Evolutionary conservation across 2,113 vertebrate species (phyloP).

Genomic region (Cyprinodon tularosa): DNA sequence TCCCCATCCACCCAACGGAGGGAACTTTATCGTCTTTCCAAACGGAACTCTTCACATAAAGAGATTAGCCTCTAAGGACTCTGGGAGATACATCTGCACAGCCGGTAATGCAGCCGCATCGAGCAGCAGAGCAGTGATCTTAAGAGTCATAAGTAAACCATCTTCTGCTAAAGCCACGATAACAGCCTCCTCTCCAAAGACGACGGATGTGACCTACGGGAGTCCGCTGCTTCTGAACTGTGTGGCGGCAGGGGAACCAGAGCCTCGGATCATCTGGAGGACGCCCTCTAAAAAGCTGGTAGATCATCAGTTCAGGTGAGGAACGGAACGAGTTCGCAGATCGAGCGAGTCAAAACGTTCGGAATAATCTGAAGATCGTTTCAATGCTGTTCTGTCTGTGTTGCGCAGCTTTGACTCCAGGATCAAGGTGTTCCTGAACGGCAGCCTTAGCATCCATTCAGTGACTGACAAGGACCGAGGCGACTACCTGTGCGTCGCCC

Average conservation of each 20-base stretch:
- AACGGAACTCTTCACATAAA: slow-evolving; percentile 90
- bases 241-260: slow-evolving; percentile 86
- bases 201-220: slow-evolving; percentile 85
- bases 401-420: slow-evolving; percentile 82
- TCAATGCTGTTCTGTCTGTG: background rate
- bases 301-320: slow-evolving; percentile 88
- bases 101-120: slow-evolving; percentile 83
- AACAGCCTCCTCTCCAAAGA: slow-evolving; percentile 80
- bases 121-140: slow-evolving; percentile 77
- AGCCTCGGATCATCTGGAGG: slow-evolving; percentile 89
- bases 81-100: slow-evolving; percentile 86
- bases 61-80: slow-evolving; percentile 68
- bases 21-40: slow-evolving; percentile 84
- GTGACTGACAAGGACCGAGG: slow-evolving; percentile 88
- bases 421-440: slow-evolving; percentile 86
- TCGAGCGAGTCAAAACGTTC: background rate
- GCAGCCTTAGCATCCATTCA: slow-evolving; percentile 82
- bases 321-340: too few species aligned
- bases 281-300: slow-evolving; percentile 89
- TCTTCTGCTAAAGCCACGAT: slow-evolving; percentile 83
- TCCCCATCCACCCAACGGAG: slow-evolving; percentile 81
- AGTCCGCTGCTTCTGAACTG: slow-evolving; percentile 84
- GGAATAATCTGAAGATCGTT: background rate
- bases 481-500: slow-evolving; percentile 90
- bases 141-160: slow-evolving; percentile 72